Conservation (phyloP, 1,140 invertebrate genomes). For the Dendrolimus punctatus region DNA sequence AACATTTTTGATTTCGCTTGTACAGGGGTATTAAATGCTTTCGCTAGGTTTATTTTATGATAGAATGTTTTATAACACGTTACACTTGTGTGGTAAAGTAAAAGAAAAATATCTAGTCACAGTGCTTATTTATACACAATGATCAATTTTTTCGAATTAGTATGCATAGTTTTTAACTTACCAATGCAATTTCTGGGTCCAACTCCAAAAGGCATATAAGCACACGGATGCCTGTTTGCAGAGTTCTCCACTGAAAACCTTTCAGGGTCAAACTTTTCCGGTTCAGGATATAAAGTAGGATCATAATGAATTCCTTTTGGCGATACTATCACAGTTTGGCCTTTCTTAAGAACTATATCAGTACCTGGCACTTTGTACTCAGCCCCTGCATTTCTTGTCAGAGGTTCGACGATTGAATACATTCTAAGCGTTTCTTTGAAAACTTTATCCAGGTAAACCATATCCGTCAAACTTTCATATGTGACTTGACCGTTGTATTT, state of each 20-base stretch:
- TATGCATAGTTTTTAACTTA: neutral
- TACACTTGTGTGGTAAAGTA: too few species aligned
- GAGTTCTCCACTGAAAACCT: conserved; percentile 3
- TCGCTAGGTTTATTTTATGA: too few species aligned
- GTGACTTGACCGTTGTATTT: conserved; percentile 40
- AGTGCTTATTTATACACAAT: too few species aligned
- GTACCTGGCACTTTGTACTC: conserved; percentile 68
- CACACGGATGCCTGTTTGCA: conserved; percentile 8
- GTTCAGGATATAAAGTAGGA: conserved; percentile 8
- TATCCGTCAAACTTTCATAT: conserved; percentile 44
- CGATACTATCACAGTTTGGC: conserved; percentile 15
- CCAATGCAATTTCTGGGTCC: conserved; percentile 8
- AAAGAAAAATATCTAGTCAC: too few species aligned
- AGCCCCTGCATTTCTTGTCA: conserved; percentile 64
- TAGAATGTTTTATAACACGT: too few species aligned
- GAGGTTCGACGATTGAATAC: conserved; percentile 69
- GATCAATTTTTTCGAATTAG: too few species aligned
- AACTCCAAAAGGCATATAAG: conserved; percentile 10
- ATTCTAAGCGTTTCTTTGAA: conserved; percentile 71
- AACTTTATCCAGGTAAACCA: conserved; percentile 45
- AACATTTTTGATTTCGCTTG: too few species aligned
- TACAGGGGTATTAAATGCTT: too few species aligned
- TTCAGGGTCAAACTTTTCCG: conserved; percentile 10
- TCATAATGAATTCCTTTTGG: conserved; percentile 17
- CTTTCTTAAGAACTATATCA: conserved; percentile 60